Percentiles rank a stretch among this genome's conserved stretches.
These are phyloP conservation scores for Allobates femoralis DNA, from an alignment of 2,797 vertebrate genomes.

Conservation along the genomic window DNA sequence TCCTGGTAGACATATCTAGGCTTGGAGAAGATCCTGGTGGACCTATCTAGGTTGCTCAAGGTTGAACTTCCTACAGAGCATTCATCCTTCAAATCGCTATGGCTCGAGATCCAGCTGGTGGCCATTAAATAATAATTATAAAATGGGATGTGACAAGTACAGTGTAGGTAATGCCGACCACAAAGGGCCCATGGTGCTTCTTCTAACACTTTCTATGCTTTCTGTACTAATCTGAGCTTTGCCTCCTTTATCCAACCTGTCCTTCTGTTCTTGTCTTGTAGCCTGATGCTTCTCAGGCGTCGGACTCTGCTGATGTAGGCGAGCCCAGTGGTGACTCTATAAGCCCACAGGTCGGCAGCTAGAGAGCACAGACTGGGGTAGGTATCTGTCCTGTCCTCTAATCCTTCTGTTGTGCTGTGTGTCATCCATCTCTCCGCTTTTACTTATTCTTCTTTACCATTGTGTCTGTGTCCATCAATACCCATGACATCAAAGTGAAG, in stretches of 20 bases:
- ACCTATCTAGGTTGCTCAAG: too few relatives aligned
- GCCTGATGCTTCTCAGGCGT: conserved; percentile 95
- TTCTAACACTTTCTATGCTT: conserved; percentile 45
- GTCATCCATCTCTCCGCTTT: conserved; percentile 14
- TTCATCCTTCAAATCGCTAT: too few relatives aligned
- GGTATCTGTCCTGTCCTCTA: conserved; percentile 85
- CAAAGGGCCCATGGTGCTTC: not conserved
- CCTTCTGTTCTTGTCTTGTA: conserved; percentile 83
- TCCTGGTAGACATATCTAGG: too few relatives aligned
- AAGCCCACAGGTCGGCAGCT: conserved; percentile 99
- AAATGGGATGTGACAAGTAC: not conserved
- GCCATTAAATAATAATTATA: too few relatives aligned
- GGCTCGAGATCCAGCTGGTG: too few relatives aligned
- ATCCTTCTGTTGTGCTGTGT: conserved; percentile 68
- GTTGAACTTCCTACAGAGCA: too few relatives aligned
- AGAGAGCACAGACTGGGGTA: conserved; percentile 98
- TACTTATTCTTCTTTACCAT: not conserved
- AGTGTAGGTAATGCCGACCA: not conserved
- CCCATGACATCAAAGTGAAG: not conserved
- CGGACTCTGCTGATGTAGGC: conserved; percentile 92
- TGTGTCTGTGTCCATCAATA: not conserved
- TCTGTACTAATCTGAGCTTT: conserved; percentile 62
- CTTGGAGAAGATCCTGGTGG: too few relatives aligned
- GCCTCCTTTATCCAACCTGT: conserved; percentile 69
- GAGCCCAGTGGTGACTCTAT: conserved; percentile 92